These are phyloP conservation scores for Phenganax marumi DNA, from an alignment of 92 coral and sea anemone species.

Conservation along the genomic window DNA sequence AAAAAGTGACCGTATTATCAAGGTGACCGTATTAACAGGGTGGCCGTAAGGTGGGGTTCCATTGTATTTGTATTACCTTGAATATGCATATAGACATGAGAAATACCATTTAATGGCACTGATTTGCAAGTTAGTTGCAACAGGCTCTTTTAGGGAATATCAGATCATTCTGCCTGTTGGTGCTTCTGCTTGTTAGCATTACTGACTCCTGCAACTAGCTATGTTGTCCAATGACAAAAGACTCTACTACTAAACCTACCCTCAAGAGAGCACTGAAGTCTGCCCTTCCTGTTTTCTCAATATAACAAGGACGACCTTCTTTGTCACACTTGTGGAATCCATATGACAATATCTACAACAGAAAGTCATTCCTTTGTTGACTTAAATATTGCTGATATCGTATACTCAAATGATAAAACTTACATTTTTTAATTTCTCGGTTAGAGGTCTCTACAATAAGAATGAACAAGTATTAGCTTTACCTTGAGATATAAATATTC, in stretches of 20 bases:
- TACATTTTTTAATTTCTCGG: conserved; percentile 70
- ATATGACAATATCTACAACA: conserved; percentile 66
- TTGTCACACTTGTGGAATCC: conserved; percentile 89
- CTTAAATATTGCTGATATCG: neutral
- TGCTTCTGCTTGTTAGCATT: too few species aligned
- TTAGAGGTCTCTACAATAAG: conserved; percentile 77
- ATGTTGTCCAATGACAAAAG: too few species aligned
- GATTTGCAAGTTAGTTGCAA: too few species aligned
- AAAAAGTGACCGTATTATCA: too few species aligned
- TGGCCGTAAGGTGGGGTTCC: too few species aligned
- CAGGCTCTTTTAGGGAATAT: too few species aligned
- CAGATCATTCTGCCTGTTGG: too few species aligned
- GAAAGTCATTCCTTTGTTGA: neutral
- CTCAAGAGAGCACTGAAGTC: conserved; percentile 74
- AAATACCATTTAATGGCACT: too few species aligned
- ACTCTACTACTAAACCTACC: conserved; percentile 44
- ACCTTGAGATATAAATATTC: neutral
- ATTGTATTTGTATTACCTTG: too few species aligned
- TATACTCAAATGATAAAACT: conserved; percentile 6
- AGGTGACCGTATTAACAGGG: too few species aligned
- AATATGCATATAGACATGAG: too few species aligned
- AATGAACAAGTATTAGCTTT: neutral
- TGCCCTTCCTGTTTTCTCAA: conserved; percentile 88
- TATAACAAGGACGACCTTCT: conserved; percentile 87
- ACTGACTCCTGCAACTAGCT: too few species aligned